Conservation (phyloP, 2,888 invertebrate species). For the Eristalis pertinax region DNA sequence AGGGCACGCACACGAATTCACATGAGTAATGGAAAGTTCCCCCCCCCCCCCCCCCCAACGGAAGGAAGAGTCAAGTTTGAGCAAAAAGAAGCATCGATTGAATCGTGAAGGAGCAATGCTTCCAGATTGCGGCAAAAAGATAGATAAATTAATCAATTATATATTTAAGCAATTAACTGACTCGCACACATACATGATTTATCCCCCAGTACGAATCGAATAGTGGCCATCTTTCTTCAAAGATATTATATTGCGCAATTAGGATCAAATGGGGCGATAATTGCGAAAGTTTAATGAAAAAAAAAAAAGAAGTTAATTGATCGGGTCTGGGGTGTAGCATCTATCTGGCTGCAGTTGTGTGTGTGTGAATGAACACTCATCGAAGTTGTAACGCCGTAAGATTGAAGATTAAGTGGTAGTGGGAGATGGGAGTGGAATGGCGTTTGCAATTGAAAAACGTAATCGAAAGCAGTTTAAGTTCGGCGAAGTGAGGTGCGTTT, state of each 20-base stretch:
- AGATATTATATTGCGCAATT: conserved; percentile 71
- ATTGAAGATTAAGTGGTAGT: conserved; percentile 44
- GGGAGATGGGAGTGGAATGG: not conserved
- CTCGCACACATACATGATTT: conserved; percentile 52
- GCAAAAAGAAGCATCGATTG: conserved; percentile 48
- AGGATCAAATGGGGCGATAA: conserved; percentile 72
- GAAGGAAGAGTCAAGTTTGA: not conserved
- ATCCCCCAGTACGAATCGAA: conserved; percentile 65
- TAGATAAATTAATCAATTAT: conserved; percentile 72
- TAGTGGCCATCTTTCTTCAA: conserved; percentile 36
- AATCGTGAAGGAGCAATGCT: conserved; percentile 51
- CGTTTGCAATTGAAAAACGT: conserved; percentile 33
- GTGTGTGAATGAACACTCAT: conserved; percentile 17
- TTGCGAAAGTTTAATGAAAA: conserved; percentile 72
- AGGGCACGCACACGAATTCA: conserved; percentile 47
- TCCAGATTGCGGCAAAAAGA: conserved; percentile 63
- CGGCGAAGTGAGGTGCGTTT: not conserved
- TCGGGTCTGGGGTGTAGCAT: conserved; percentile 55
- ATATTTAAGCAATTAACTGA: conserved; percentile 71
- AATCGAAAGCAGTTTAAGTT: conserved; percentile 33
- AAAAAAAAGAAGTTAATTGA: conserved; percentile 59
- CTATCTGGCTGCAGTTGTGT: not conserved
- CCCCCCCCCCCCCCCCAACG: conserved; percentile 1
- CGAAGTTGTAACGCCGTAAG: conserved; percentile 1
- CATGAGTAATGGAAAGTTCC: conserved; percentile 58